Conservation (phyloP, 1,140 invertebrate species). For the Dolichoris vasculosae region DNA sequence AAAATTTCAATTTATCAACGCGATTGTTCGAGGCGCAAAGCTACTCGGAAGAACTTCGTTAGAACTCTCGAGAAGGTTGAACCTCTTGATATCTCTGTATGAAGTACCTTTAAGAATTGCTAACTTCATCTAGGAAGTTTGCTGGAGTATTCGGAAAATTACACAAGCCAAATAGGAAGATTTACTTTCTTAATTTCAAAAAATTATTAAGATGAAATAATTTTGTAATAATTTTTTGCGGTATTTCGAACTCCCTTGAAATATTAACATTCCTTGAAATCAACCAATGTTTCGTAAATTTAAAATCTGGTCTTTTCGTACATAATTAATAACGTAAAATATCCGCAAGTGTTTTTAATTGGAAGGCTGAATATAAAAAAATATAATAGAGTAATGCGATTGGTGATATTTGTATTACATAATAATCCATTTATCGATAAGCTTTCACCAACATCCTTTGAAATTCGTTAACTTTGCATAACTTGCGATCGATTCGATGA, state of each 20-base stretch:
- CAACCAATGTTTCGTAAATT: too few relatives aligned
- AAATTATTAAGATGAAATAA: neutral
- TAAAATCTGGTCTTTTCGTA: too few relatives aligned
- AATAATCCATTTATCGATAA: neutral
- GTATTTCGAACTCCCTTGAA: neutral
- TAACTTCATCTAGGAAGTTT: slow-evolving; percentile 37
- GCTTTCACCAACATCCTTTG: neutral
- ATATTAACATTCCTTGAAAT: neutral
- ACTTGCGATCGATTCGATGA: neutral
- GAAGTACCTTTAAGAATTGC: slow-evolving; percentile 34
- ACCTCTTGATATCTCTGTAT: slow-evolving; percentile 17
- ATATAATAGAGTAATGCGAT: too few relatives aligned
- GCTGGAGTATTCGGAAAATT: slow-evolving; percentile 35
- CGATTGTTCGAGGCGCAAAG: slow-evolving; percentile 7
- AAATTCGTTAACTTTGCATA: slow-evolving; percentile 1
- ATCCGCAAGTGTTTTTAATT: neutral
- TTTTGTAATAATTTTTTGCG: neutral
- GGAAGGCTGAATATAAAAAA: neutral
- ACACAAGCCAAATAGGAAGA: slow-evolving; percentile 7
- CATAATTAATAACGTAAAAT: too few relatives aligned
- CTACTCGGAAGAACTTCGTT: slow-evolving; percentile 29
- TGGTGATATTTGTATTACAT: too few relatives aligned
- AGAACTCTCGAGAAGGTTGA: slow-evolving; percentile 27
- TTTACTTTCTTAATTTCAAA: neutral
- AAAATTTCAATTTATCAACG: slow-evolving; percentile 43